phyloP scores from a whole-genome alignment of 2,113 vertebrate genomes.

The Sciurus niger region DNA sequence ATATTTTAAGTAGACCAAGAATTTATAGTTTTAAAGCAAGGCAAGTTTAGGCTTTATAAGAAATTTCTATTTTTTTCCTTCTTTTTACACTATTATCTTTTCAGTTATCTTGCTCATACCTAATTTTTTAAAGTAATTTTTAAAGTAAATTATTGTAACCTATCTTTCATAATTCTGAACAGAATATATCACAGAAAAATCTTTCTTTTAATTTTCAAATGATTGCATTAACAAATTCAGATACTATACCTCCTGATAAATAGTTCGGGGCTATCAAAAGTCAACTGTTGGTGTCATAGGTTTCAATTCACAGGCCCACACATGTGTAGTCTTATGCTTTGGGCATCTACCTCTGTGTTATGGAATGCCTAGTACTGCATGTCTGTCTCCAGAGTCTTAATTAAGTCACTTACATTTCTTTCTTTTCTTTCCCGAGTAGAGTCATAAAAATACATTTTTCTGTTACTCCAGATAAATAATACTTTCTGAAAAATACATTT shows the following conservation, averaged over 20 bases:
- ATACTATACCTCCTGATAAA: not conserved
- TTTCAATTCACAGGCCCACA: not conserved
- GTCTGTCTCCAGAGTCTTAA: not conserved
- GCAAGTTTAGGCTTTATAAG: not conserved
- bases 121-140: not conserved
- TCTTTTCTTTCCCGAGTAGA: accelerated
- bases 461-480: too few species aligned
- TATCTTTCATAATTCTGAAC: not conserved
- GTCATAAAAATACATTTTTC: not conserved
- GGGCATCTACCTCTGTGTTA: not conserved
- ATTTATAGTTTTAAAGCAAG: not conserved
- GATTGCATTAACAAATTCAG: not conserved
- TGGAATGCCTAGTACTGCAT: not conserved
- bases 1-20: not conserved
- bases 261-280: not conserved
- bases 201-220: not conserved
- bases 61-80: not conserved
- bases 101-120: not conserved
- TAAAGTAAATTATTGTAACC: not conserved
- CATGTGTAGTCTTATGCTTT: not conserved
- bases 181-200: conserved; percentile 29
- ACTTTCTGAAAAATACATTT: too few species aligned
- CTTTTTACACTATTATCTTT: conserved; percentile 41
- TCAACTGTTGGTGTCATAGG: not conserved
- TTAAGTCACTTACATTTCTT: not conserved